Evolutionary conservation across 2,797 vertebrate genomes (phyloP), one percentile per base, ranked within the genome.

Genomic region (Ispidina lecontei): DNA sequence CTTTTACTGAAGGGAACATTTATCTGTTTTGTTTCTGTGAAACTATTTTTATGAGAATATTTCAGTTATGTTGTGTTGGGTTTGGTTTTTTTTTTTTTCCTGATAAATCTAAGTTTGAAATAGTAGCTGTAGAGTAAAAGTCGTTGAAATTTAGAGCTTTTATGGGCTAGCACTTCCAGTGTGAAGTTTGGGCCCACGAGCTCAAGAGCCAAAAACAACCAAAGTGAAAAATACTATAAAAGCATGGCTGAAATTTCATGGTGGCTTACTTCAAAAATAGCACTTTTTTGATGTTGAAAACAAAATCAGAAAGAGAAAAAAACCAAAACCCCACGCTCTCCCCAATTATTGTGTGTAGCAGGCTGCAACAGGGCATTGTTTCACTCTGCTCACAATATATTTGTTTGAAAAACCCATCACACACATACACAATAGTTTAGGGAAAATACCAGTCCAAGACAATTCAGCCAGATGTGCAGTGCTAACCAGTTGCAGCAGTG

Each of bases 401-500:
- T 82, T 95, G 95, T 91, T 56, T 74, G 41, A 0, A 68, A 92
- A 96, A 90, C 33, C 67, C 82, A 60, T 89, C 92, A 72, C 89
- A 89, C 93, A 95, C 95, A 95, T 90, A 90, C 95, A 94, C 91
- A 97, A 96, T 89, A 91, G 94, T 97, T 96, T 84, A 96, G 96
- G 83, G 94, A 93, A 95, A 97, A 96, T 93, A 95, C 93, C 91
- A 97, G 81, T 91, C 93, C 69, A 82, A 96, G 94, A 91, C 90
- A 95, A 94, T 95, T 94, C 91, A 95, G 86, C 93, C 95, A 97
- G 96, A 97, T 97, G 96, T 93, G 88, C 95, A 89, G 77, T 87
- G 82, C 93, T 98, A 97, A 97, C 93, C 92, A 97, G 91, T 95
- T 97, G 92, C 93, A 96, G 95, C 92, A 96, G 94, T 91, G 70